Percentiles rank a stretch among this genome's conserved stretches.
phyloP scores from a whole-genome alignment of 2,797 vertebrate species.

The Macropodus opercularis region DNA sequence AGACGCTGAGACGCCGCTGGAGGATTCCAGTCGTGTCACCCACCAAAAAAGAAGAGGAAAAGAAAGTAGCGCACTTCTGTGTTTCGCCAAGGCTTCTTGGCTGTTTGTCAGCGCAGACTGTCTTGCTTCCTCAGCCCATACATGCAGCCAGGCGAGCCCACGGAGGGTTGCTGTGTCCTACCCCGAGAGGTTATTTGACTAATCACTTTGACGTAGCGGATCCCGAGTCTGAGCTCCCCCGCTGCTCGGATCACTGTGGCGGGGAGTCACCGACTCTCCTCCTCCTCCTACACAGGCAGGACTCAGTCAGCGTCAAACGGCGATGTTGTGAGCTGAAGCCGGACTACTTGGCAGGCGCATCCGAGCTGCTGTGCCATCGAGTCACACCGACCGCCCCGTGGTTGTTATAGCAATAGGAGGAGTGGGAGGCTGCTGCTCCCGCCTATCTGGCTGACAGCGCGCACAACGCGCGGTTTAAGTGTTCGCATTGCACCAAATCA shows the following conservation, averaged over 20 bases:
- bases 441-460: conserved; percentile 46
- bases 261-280: conserved; percentile 49
- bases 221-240: conserved; percentile 67
- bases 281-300: conserved; percentile 18
- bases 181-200: conserved; percentile 69
- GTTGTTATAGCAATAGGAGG: conserved; percentile 63
- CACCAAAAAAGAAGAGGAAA: conserved; percentile 19
- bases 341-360: conserved; percentile 37
- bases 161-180: conserved; percentile 50
- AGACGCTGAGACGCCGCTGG: conserved; percentile 41
- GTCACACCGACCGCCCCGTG: conserved; percentile 55
- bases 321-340: conserved; percentile 43
- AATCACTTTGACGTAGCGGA: conserved; percentile 76
- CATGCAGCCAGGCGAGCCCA: conserved; percentile 33
- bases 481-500: conserved; percentile 79
- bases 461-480: conserved; percentile 36
- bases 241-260: conserved; percentile 60
- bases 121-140: conserved; percentile 39
- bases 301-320: conserved; percentile 37
- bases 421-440: conserved; percentile 64
- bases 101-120: conserved; percentile 36
- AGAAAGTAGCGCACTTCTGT: conserved; percentile 54
- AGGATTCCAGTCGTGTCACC: conserved; percentile 44
- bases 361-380: conserved; percentile 44
- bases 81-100: conserved; percentile 35